Base-by-base conservation (phyloP, 2,888 invertebrate species). In the Chloroclystis v-ata region DNA sequence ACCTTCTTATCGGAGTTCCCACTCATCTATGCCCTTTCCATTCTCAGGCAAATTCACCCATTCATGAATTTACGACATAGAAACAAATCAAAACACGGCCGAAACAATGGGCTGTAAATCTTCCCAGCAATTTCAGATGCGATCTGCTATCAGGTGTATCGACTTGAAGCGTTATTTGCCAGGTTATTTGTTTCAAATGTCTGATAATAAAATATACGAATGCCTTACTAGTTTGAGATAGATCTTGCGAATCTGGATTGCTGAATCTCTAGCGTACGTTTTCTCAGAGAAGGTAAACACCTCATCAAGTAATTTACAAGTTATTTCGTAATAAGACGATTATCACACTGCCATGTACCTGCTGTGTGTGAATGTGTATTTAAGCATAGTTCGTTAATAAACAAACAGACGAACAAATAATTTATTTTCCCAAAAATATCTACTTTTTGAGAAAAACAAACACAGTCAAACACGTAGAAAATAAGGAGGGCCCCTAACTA, bases 31-130 rank as follows among this genome's bases (percentile, higher is more conserved):
- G 60, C 60, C 60, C 55, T 51, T 37, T 62, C 63, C 20, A 35
- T 11, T 10, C 35, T 52, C 54, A 56, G 47, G 47, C 61, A 72
- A 76, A 72, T 67, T 72, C 70, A 63, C 64, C 66, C 70, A 71
- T 75, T 76, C 72, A 73, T 71, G 72, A 64, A 73, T 73, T 73
- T 74, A 75, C 66, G 72, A 67, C 65, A 63, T 59, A 63, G 68
- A 77, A 76, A 80, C 76, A 79, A 78, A 79, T 80, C 78, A 79
- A 78, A 78, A 76, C 42, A 45, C 69, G 64, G 67, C 66, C 66
- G 70, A 75, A 77, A 78, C 79, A 78, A 74, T 71, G 68, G 69
- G 60, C 70, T 60, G 78, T 81, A 82, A 80, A 81, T 81, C 80
- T 78, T 65, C 53, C 60, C 54, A 62, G 74, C 79, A 80, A 79